Percentiles rank a stretch among this genome's conserved stretches.
Evolutionary conservation across 2,888 invertebrate genomes (phyloP).

Genomic region (Steinernema scapterisci): DNA sequence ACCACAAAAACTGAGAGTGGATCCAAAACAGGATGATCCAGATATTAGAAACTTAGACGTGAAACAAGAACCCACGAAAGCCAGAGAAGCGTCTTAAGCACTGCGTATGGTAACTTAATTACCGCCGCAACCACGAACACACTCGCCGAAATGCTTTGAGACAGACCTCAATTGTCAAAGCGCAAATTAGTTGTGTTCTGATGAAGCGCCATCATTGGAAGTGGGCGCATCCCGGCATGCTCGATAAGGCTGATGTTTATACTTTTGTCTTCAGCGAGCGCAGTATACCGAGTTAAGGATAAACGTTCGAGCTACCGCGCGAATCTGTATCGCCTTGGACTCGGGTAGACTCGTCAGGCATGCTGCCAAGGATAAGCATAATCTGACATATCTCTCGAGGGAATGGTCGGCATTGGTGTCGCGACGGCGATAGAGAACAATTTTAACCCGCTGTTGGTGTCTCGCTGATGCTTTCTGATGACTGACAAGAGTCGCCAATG

Average conservation of each 20-base stretch:
- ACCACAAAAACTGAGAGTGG: too few relatives aligned
- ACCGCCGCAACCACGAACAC: conserved; percentile 19
- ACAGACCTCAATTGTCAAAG: background rate
- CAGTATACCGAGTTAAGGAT: too few relatives aligned
- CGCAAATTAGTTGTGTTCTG: background rate
- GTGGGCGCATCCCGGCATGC: too few relatives aligned
- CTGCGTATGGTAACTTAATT: conserved; percentile 23
- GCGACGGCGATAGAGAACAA: conserved; percentile 21
- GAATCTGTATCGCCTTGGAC: too few relatives aligned
- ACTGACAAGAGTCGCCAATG: conserved; percentile 8
- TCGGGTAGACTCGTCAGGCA: too few relatives aligned
- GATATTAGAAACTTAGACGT: too few relatives aligned
- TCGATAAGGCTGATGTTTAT: too few relatives aligned
- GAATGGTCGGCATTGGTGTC: conserved; percentile 7
- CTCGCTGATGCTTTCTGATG: conserved; percentile 15
- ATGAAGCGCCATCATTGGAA: background rate
- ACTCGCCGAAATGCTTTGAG: background rate
- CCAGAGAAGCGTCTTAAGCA: background rate
- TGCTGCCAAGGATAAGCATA: too few relatives aligned
- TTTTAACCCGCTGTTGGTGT: conserved; percentile 21
- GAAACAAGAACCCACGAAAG: too few relatives aligned
- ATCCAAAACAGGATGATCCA: too few relatives aligned
- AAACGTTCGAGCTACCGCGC: too few relatives aligned
- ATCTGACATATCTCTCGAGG: background rate
- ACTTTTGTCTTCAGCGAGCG: too few relatives aligned